phyloP scores from a whole-genome alignment of 1,140 invertebrate species.

The Polyergus mexicanus region DNA sequence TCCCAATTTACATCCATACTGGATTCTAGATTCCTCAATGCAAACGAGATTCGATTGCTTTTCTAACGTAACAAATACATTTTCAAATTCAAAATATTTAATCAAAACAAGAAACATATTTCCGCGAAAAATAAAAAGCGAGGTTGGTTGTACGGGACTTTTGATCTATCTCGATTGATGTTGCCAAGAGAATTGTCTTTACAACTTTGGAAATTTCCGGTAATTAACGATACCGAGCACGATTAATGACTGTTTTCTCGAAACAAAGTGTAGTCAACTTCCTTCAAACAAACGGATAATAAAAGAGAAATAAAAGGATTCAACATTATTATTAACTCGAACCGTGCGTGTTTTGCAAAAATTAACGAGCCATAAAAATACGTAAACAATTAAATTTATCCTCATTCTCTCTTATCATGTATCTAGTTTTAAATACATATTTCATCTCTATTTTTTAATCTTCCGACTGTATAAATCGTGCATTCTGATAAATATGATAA shows the following conservation, averaged over 20 bases:
- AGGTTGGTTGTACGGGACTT: neutral
- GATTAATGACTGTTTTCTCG: conserved; percentile 41
- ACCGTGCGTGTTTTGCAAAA: neutral
- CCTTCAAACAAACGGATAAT: neutral
- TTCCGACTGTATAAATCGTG: too few species aligned
- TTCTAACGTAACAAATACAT: neutral
- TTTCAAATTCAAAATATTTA: neutral
- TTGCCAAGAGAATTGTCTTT: neutral
- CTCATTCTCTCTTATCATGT: neutral
- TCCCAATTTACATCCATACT: conserved; percentile 47
- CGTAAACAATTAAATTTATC: conserved; percentile 25
- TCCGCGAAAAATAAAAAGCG: neutral
- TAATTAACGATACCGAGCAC: conserved; percentile 35
- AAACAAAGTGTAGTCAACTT: conserved; percentile 2
- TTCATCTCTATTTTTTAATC: conserved; percentile 19
- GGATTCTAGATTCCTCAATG: neutral
- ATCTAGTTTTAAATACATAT: conserved; percentile 38
- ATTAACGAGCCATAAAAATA: conserved; percentile 35
- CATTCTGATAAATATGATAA: neutral
- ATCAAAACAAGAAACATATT: neutral
- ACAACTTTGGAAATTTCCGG: neutral
- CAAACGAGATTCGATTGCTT: neutral
- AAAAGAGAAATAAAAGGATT: neutral
- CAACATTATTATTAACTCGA: neutral
- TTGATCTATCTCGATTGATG: conserved; percentile 18